These are phyloP conservation scores for Petrocephalus microphthalmus DNA, from an alignment of 2,113 vertebrate genomes.

Conservation along the genomic window DNA sequence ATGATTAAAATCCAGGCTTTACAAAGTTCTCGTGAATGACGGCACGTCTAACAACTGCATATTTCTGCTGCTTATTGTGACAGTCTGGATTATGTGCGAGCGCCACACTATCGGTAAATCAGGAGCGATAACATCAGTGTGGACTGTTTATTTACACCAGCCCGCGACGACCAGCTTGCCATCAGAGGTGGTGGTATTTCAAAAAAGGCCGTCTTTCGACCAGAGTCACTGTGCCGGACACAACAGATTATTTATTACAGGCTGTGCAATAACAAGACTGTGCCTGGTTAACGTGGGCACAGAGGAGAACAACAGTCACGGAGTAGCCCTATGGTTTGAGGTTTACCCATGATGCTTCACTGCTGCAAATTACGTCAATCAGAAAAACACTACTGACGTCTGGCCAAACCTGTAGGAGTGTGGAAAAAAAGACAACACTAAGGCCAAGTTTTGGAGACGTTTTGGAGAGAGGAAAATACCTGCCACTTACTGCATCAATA, in stretches of 20 bases:
- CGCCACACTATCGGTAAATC: not conserved
- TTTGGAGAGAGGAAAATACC: not conserved
- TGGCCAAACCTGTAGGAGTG: not conserved
- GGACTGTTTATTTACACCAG: not conserved
- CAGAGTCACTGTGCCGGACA: not conserved
- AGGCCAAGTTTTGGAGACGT: not conserved
- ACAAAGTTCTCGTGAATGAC: not conserved
- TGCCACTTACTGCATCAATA: not conserved
- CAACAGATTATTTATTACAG: not conserved
- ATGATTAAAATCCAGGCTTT: not conserved
- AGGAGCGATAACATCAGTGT: not conserved
- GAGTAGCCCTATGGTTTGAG: not conserved
- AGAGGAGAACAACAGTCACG: not conserved
- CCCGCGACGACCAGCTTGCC: not conserved
- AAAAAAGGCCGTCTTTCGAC: not conserved
- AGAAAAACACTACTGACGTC: not conserved
- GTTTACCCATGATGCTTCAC: not conserved
- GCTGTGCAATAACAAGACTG: not conserved
- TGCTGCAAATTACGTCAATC: not conserved
- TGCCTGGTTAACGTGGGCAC: not conserved
- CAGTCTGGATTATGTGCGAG: conserved; percentile 1
- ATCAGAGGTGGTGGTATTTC: not conserved
- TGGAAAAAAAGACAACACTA: not conserved
- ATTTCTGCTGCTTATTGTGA: not conserved
- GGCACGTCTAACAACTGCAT: not conserved